Conservation (phyloP, 1,140 invertebrate species). For the Maconellicoccus hirsutus region DNA sequence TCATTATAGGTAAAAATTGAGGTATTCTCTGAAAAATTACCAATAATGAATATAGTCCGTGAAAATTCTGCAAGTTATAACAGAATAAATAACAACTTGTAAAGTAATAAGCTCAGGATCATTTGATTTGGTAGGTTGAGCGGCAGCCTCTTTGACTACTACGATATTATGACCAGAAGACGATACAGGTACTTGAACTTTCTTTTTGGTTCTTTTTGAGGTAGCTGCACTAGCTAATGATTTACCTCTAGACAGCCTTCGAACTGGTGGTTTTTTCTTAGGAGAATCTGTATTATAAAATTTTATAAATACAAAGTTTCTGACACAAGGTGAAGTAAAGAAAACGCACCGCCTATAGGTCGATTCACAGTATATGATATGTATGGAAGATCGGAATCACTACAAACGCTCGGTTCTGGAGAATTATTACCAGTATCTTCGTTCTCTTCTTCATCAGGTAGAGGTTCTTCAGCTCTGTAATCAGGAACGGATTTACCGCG, state of each 20-base stretch:
- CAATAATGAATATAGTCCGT: no score
- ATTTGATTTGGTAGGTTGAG: not conserved
- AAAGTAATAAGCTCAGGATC: not conserved
- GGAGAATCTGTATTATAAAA: slow-evolving; percentile 23
- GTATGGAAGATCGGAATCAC: slow-evolving; percentile 81
- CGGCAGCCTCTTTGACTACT: slow-evolving; percentile 21
- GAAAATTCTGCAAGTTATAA: no score
- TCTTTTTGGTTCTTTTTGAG: not conserved
- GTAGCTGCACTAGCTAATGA: not conserved
- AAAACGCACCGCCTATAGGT: slow-evolving; percentile 61
- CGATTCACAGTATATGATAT: slow-evolving; percentile 87
- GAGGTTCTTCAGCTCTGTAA: slow-evolving; percentile 27
- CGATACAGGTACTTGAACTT: not conserved
- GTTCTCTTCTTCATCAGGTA: slow-evolving; percentile 29
- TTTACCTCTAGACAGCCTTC: not conserved
- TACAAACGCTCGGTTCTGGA: slow-evolving; percentile 75
- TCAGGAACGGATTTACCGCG: slow-evolving; percentile 28
- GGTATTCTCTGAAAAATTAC: slow-evolving; percentile 60
- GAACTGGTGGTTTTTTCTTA: slow-evolving; percentile 9
- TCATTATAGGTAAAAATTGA: slow-evolving; percentile 84
- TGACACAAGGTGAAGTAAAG: not conserved
- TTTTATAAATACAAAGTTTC: no score
- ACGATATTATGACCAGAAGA: slow-evolving; percentile 24
- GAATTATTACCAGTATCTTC: slow-evolving; percentile 45
- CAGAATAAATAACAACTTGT: no score